Evolutionary conservation across 2,888 invertebrate genomes (phyloP).

Genomic region (Phymatocera aterrima): DNA sequence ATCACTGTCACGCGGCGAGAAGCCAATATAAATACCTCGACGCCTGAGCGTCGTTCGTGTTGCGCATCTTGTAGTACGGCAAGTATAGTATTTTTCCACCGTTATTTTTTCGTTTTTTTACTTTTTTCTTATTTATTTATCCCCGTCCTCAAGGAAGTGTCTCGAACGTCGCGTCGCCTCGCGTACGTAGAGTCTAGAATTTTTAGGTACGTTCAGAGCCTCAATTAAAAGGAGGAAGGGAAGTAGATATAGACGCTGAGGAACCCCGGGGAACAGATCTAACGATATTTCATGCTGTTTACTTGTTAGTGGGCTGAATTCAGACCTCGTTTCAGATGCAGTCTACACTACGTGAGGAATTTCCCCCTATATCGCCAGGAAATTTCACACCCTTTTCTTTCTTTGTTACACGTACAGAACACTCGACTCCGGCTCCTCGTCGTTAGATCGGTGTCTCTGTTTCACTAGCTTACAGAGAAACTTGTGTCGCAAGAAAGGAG

Average conservation of each 20-base stretch:
- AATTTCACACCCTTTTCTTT: not conserved
- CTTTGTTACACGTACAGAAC: too few relatives aligned
- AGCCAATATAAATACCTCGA: constrained; percentile 74
- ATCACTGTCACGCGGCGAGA: constrained; percentile 72
- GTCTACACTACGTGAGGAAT: not conserved
- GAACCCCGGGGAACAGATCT: not conserved
- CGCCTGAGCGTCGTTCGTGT: constrained; percentile 54
- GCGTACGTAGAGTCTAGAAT: not conserved
- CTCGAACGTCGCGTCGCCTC: not conserved
- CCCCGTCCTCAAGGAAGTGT: not conserved
- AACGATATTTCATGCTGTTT: not conserved
- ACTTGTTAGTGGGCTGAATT: not conserved
- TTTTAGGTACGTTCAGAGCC: not conserved
- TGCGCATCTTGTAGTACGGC: constrained; percentile 29
- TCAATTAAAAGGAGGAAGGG: constrained; percentile 25
- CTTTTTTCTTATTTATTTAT: constrained; percentile 7
- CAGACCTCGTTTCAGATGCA: not conserved
- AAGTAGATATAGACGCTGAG: too few relatives aligned
- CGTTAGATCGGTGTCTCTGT: constrained; percentile 27
- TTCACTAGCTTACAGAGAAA: not conserved
- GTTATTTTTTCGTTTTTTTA: not conserved
- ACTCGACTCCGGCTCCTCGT: not conserved
- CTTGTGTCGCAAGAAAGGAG: not conserved
- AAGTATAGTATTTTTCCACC: constrained; percentile 3
- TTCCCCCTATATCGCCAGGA: too few relatives aligned